Evolutionary conservation across 2,113 vertebrate genomes (phyloP).

Genomic region (Archilochus colubris): DNA sequence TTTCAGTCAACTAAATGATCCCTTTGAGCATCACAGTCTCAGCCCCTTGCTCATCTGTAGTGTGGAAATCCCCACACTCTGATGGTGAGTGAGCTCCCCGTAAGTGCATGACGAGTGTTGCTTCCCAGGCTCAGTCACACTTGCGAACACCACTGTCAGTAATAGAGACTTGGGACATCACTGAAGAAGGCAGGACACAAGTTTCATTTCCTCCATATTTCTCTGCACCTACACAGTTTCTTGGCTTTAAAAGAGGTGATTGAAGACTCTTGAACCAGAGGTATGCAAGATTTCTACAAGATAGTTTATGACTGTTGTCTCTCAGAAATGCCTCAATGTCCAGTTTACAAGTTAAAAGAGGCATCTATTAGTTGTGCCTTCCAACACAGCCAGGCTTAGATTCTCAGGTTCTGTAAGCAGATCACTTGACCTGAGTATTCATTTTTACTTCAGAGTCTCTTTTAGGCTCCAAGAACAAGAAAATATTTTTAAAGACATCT

Average conservation of each 20-base stretch:
- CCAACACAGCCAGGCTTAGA: not conserved
- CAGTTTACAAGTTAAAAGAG: not conserved
- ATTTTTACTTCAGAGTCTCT: not conserved
- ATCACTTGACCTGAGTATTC: not conserved
- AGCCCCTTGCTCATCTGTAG: not conserved
- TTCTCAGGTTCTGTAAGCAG: not conserved
- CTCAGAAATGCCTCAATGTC: not conserved
- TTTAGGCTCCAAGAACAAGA: not conserved
- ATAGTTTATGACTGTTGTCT: not conserved
- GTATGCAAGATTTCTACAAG: not conserved
- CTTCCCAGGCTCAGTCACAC: not conserved
- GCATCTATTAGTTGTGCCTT: not conserved
- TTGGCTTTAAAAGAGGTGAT: not conserved
- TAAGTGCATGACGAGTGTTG: not conserved
- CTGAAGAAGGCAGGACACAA: rapidly evolving
- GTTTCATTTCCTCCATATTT: not conserved
- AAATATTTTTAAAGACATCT: not conserved
- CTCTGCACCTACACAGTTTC: not conserved
- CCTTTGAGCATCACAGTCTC: constrained; percentile 17
- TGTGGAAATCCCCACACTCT: not conserved
- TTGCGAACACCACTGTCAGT: rapidly evolving
- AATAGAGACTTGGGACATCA: not conserved
- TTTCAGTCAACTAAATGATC: constrained; percentile 9
- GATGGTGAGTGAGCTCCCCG: not conserved
- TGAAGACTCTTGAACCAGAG: not conserved